phyloP scores from a whole-genome alignment of 2,888 invertebrate genomes.

The Diarsia dahlii region DNA sequence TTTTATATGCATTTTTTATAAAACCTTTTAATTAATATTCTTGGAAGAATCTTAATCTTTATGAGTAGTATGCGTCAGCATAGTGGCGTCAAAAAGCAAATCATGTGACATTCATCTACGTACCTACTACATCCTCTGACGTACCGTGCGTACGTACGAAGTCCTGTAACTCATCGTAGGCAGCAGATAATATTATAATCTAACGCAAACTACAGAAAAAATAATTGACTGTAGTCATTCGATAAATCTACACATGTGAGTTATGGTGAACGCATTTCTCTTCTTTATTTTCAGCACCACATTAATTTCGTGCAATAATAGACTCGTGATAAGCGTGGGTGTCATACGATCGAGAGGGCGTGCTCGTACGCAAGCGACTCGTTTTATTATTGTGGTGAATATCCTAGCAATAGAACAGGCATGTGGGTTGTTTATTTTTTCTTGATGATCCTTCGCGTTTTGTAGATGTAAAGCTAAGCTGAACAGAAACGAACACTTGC shows the following conservation, averaged over 20 bases:
- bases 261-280: conserved; percentile 1
- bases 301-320: conserved; percentile 24
- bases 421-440: too few species aligned
- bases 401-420: background rate
- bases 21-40: too few species aligned
- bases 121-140: too few species aligned
- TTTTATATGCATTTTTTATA: too few species aligned
- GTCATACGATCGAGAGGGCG: conserved; percentile 3
- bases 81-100: too few species aligned
- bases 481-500: background rate
- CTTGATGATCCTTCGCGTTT: background rate
- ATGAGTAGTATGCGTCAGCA: too few species aligned
- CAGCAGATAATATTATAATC: too few species aligned
- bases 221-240: background rate
- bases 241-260: background rate
- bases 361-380: background rate
- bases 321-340: too few species aligned
- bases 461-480: background rate
- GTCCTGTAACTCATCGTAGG: too few species aligned
- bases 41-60: too few species aligned
- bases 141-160: too few species aligned
- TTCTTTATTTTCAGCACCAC: conserved; percentile 24
- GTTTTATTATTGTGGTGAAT: background rate
- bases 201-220: background rate
- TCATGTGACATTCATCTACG: too few species aligned